Evolutionary conservation across 2,113 vertebrate genomes (phyloP).

Genomic region (Bos indicus): DNA sequence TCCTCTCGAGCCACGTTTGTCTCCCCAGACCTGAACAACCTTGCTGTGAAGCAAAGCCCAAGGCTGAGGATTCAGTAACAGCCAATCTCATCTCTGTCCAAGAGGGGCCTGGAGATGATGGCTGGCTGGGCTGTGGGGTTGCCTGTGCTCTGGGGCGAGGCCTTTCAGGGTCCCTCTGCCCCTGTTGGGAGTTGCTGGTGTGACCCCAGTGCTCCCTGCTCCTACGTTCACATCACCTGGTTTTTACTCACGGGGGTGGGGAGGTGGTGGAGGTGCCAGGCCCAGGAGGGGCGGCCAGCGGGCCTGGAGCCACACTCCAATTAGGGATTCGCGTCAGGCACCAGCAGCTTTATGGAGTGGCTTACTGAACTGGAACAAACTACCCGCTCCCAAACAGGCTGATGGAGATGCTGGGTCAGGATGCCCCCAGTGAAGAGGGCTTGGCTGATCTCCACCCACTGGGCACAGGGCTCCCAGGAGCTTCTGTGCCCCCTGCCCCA

Average conservation of each 20-base stretch:
- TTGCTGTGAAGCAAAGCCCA: background rate
- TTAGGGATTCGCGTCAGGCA: background rate
- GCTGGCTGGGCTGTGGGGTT: too few species aligned
- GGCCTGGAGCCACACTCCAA: background rate
- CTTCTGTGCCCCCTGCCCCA: background rate
- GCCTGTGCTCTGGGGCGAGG: fast-evolving
- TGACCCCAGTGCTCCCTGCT: background rate
- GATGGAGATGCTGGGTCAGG: background rate
- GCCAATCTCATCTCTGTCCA: fast-evolving
- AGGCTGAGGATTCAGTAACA: background rate
- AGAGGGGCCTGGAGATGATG: fast-evolving
- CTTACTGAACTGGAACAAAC: constrained; percentile 41
- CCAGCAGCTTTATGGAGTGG: constrained; percentile 26
- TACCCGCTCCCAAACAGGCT: constrained; percentile 19
- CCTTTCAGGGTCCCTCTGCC: fast-evolving
- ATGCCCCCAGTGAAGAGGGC: background rate
- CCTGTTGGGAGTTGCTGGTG: background rate
- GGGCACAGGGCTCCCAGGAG: background rate
- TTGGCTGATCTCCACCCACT: background rate
- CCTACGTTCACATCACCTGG: background rate
- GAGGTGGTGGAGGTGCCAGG: background rate
- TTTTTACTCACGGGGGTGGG: background rate
- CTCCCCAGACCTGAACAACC: background rate
- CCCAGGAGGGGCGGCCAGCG: background rate
- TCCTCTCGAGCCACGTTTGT: background rate